Evolutionary conservation across 1,140 invertebrate species (phyloP).

Genomic region (Lasaia peninsularis): DNA sequence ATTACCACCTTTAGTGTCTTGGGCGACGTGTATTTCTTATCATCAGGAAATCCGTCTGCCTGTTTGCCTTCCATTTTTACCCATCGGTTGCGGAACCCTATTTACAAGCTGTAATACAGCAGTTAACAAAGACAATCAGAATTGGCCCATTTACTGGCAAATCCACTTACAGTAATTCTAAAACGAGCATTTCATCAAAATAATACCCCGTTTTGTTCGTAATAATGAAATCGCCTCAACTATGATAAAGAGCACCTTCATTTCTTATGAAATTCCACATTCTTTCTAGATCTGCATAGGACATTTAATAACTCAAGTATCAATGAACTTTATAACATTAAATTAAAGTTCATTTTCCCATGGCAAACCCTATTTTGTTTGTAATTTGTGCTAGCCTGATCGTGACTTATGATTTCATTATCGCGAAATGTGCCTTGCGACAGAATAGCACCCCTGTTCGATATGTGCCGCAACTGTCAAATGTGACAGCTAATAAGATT

Average conservation of each 20-base stretch:
- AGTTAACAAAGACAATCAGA: neutral
- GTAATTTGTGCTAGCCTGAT: conserved; percentile 34
- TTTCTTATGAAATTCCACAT: conserved; percentile 32
- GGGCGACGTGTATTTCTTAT: too few species aligned
- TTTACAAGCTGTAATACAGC: neutral
- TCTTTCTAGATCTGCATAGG: conserved; percentile 31
- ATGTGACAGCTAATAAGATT: conserved; percentile 4
- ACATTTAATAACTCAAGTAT: neutral
- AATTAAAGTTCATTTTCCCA: conserved; percentile 15
- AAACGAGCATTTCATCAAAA: conserved; percentile 13
- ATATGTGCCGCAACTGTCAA: conserved; percentile 17
- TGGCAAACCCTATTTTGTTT: conserved; percentile 19
- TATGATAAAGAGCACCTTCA: conserved; percentile 30
- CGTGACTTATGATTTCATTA: conserved; percentile 67
- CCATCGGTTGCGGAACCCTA: too few species aligned
- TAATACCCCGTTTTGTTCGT: conserved; percentile 1
- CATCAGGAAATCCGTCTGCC: too few species aligned
- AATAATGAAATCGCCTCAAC: conserved; percentile 10
- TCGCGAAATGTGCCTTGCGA: conserved; percentile 41
- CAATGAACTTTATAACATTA: conserved; percentile 17
- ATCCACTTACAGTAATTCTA: conserved; percentile 5
- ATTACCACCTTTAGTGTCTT: too few species aligned
- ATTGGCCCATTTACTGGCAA: conserved; percentile 2
- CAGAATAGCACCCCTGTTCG: conserved; percentile 29
- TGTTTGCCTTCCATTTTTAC: too few species aligned